These are phyloP conservation scores for Gallinago paraguaiae DNA, from an alignment of 2,113 vertebrate species.

Conservation along the genomic window DNA sequence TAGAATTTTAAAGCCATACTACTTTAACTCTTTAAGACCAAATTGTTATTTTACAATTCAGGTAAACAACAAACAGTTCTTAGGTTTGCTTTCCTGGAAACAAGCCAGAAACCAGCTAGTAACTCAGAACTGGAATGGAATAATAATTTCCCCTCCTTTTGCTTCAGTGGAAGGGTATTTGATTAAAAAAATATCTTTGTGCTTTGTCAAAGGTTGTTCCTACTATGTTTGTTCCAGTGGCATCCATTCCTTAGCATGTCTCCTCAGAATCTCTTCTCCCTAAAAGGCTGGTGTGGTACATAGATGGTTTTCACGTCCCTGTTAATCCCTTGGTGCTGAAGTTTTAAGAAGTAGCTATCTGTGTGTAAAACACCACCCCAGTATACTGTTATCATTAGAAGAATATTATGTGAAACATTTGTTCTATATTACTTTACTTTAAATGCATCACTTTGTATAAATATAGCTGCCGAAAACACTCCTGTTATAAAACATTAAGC, in stretches of 20 bases:
- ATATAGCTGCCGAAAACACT: background rate
- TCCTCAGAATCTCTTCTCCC: background rate
- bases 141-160: background rate
- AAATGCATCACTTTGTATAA: background rate
- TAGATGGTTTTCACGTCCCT: background rate
- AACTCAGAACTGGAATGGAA: background rate
- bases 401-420: background rate
- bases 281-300: background rate
- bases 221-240: background rate
- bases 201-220: background rate
- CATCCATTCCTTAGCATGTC: background rate
- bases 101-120: background rate
- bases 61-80: background rate
- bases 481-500: background rate
- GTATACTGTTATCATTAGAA: background rate
- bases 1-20: background rate
- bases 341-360: background rate
- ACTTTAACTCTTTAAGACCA: background rate
- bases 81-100: background rate
- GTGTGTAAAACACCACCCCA: background rate
- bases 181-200: background rate
- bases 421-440: slow-evolving; percentile 11
- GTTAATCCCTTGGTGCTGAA: background rate
- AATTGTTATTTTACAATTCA: background rate
- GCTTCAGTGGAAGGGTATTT: background rate